These are phyloP conservation scores for Omphaloscelis lunosa DNA, from an alignment of 2,888 invertebrate species.

Conservation along the genomic window DNA sequence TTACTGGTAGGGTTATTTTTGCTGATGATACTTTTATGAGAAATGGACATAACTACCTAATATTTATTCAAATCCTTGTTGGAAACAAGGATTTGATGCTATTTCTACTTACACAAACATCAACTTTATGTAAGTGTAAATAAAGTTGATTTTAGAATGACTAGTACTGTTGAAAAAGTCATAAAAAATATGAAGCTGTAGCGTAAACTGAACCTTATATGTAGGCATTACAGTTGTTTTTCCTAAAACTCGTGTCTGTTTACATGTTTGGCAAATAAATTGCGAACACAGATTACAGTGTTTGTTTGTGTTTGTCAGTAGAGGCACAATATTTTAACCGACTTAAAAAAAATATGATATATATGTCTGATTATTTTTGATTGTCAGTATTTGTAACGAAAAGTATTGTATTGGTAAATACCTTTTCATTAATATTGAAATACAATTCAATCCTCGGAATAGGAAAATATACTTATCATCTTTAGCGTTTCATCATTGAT, in stretches of 20 bases:
- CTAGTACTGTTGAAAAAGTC: no score
- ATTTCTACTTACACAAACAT: no score
- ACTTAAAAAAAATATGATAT: background rate
- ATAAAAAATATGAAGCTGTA: no score
- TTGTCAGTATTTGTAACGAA: background rate
- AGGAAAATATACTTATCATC: background rate
- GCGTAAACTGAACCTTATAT: no score
- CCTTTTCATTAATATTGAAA: background rate
- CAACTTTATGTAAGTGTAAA: no score
- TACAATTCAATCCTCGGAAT: background rate
- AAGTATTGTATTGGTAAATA: background rate
- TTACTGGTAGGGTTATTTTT: background rate
- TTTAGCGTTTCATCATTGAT: constrained; percentile 17
- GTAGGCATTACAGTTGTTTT: no score
- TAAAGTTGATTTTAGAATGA: no score
- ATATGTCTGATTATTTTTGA: background rate
- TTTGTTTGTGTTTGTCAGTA: background rate
- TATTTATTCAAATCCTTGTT: no score
- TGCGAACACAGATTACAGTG: no score
- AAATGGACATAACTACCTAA: background rate
- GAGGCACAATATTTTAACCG: background rate
- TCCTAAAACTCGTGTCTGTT: no score
- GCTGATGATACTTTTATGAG: background rate
- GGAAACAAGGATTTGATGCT: no score
- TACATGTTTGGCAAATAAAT: no score